These are phyloP conservation scores for Pungitius pungitius DNA, from an alignment of 2,113 vertebrate genomes.

Conservation along the genomic window DNA sequence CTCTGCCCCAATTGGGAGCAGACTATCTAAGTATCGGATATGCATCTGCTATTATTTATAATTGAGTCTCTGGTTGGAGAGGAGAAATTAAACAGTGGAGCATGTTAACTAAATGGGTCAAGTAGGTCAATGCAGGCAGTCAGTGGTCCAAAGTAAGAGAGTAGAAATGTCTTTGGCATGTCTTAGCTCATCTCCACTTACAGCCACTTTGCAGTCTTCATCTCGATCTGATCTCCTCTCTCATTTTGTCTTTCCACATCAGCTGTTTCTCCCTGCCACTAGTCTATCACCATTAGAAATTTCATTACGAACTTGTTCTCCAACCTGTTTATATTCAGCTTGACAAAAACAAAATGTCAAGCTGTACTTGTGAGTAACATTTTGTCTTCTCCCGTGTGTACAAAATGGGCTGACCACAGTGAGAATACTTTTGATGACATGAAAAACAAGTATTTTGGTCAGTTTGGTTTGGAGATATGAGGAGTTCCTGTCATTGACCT, in stretches of 20 bases:
- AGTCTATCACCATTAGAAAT: slow-evolving; percentile 15
- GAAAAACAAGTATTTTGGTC: neutral
- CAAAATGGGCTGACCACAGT: neutral
- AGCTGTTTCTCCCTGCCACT: slow-evolving; percentile 58
- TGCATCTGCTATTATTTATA: neutral
- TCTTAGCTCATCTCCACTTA: slow-evolving; percentile 81
- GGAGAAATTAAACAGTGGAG: slow-evolving; percentile 2
- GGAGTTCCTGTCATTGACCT: slow-evolving; percentile 30
- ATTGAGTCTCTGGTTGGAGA: neutral
- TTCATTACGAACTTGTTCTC: neutral
- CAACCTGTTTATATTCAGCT: too few relatives aligned
- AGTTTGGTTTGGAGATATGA: slow-evolving; percentile 17
- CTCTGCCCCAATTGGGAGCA: neutral
- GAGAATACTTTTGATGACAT: neutral
- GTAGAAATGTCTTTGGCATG: slow-evolving; percentile 78
- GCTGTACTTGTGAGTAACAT: neutral
- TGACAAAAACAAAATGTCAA: neutral
- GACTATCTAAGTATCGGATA: neutral
- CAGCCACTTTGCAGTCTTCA: slow-evolving; percentile 81
- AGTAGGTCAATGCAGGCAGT: slow-evolving; percentile 48
- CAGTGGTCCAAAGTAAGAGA: slow-evolving; percentile 63
- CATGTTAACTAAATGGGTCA: slow-evolving; percentile 62
- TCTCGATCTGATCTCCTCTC: slow-evolving; percentile 55
- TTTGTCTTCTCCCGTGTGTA: neutral
- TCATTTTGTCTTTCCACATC: slow-evolving; percentile 59